Evolutionary conservation across 2,797 vertebrate species (phyloP).

Genomic region (Iguana delicatissima): DNA sequence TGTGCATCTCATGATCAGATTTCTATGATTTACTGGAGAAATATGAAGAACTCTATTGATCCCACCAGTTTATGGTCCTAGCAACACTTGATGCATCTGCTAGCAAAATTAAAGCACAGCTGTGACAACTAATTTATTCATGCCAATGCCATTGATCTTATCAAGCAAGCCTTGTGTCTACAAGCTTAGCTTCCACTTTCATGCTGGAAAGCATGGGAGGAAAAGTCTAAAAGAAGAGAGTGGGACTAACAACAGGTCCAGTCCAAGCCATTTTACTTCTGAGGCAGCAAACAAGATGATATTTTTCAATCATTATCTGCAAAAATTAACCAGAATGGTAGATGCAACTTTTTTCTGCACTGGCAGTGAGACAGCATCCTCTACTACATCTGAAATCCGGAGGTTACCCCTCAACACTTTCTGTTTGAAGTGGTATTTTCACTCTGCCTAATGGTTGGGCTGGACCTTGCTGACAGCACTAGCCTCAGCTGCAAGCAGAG

Average conservation of each 20-base stretch:
- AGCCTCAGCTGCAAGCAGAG: not conserved
- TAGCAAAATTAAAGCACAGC: not conserved
- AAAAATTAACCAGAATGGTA: not conserved
- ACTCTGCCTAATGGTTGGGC: not conserved
- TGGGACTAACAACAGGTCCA: not conserved
- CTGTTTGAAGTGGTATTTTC: not conserved
- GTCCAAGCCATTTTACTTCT: not conserved
- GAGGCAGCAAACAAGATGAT: not conserved
- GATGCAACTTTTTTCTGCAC: too few relatives aligned
- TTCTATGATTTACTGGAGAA: not conserved
- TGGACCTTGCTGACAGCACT: not conserved
- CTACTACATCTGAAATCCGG: not conserved
- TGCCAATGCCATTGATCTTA: not conserved
- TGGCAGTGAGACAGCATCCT: not conserved
- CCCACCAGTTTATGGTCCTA: not conserved
- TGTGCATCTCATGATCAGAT: not conserved
- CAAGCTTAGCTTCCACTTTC: not conserved
- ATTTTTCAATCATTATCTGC: not conserved
- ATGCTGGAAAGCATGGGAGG: too few relatives aligned
- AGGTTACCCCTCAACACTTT: not conserved
- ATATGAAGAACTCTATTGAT: not conserved
- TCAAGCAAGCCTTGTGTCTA: not conserved
- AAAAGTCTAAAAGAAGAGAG: not conserved
- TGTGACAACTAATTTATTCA: not conserved
- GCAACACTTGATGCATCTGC: not conserved